Base-by-base conservation (phyloP, 2,113 vertebrate species). In the Rhadina sibilatrix region DNA sequence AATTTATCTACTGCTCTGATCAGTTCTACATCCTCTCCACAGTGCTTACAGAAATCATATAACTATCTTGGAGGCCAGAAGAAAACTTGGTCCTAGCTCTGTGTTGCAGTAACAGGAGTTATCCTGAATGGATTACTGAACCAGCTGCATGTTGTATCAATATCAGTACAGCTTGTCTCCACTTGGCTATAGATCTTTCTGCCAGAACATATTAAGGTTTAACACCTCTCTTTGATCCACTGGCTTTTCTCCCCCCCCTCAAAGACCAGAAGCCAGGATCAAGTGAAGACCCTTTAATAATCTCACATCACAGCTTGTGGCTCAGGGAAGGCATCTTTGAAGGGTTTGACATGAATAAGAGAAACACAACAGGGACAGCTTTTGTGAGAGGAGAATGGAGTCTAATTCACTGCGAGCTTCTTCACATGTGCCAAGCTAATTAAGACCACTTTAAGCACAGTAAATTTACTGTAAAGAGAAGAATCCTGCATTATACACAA, bases 221-320 rank as follows among this genome's bases (percentile, higher is more conserved):
- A 90, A 94, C 77, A 95, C 68, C 61, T 97, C 70, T 57, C 81
- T 96, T 91, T 94, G 87, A 96, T 93, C 50, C 84, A 87, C 42
- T 42, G 57, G 65, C 47, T 93, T 53, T 89, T 84, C 40, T 93
- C 44, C 28, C 84, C 52, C 15, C 5, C 17, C n/a, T n/a, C 7
- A 20, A 88, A 92, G 79, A 94, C 52, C 40, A 88, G 78, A 94
- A 68, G 65, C n/a, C 64, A 71, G 78, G 85, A 96, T 96, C 69
- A 96, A 95, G 49, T 47, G 38, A 71, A 87, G 69, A 81, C 33
- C 82, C 49, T 94, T 94, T 69, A 84, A 90, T 92, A 95, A 94
- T 84, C 89, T 95, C 77, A 85, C 83, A 94, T 93, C 91, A 91
- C 79, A 97, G 94, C 64, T 61, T 66, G n/a, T 78, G 63, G 42